phyloP scores from a whole-genome alignment of 2,797 vertebrate genomes.

The Takifugu ocellatus region DNA sequence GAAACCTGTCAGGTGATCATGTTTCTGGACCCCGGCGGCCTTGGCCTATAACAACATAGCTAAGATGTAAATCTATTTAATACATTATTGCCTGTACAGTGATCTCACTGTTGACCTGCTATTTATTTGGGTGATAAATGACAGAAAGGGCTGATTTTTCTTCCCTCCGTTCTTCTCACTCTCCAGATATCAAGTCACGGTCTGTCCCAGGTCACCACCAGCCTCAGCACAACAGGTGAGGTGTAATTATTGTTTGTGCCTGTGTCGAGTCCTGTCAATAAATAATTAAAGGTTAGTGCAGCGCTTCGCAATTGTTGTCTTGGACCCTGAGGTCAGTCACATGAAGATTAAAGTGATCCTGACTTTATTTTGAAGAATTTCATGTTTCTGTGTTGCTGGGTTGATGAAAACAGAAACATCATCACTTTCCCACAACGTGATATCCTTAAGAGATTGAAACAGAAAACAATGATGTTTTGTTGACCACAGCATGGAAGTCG shows the following conservation, averaged over 20 bases:
- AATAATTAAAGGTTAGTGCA: slow-evolving; percentile 41
- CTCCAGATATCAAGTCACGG: slow-evolving; percentile 75
- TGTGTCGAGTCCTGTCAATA: slow-evolving; percentile 28
- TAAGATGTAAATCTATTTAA: background rate
- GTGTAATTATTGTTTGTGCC: slow-evolving; percentile 32
- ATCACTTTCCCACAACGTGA: slow-evolving; percentile 20
- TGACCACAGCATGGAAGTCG: slow-evolving; percentile 30
- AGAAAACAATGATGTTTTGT: slow-evolving; percentile 51
- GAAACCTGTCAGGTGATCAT: too few relatives aligned
- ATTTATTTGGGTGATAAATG: slow-evolving; percentile 10
- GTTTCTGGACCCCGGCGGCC: too few relatives aligned
- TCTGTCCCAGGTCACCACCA: slow-evolving; percentile 84
- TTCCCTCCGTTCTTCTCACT: slow-evolving; percentile 8
- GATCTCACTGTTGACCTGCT: background rate
- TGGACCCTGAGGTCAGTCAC: slow-evolving; percentile 30
- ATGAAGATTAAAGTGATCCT: slow-evolving; percentile 40
- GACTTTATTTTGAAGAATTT: slow-evolving; percentile 40
- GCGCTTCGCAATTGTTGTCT: slow-evolving; percentile 11
- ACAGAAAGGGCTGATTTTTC: slow-evolving; percentile 18
- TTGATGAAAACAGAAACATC: slow-evolving; percentile 51
- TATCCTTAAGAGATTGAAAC: slow-evolving; percentile 32
- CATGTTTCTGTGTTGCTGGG: slow-evolving; percentile 25
- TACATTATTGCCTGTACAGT: background rate
- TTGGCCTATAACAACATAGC: too few relatives aligned
- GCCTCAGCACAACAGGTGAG: slow-evolving; percentile 91